A percentile compares a stretch with the other conserved stretches of the same genome.
Conservation (phyloP, 2,113 vertebrate species). For the Eidolon helvum region DNA sequence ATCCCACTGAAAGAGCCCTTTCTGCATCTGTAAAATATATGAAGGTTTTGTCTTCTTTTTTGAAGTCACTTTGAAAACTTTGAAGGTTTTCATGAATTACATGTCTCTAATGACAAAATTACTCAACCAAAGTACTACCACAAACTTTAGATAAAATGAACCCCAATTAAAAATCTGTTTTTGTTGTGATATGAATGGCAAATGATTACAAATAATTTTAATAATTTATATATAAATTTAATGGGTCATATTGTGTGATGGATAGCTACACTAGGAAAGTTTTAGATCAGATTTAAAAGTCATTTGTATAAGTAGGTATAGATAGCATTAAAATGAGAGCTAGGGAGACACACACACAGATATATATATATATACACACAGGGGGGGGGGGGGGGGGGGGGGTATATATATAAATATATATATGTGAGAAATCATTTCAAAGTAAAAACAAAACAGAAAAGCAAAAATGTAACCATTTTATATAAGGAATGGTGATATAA, state of each 20-base stretch:
- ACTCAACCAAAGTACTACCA: background rate
- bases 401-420: background rate
- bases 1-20: background rate
- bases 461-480: background rate
- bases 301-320: background rate
- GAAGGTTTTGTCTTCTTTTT: background rate
- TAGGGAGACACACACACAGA: background rate
- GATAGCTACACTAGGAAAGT: background rate
- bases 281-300: slow-evolving; percentile 1
- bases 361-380: no score
- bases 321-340: background rate
- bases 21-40: background rate
- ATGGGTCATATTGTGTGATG: background rate
- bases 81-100: background rate
- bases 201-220: background rate
- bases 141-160: background rate
- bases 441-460: background rate
- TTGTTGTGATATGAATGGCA: background rate
- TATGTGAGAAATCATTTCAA: background rate
- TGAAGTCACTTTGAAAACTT: background rate
- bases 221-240: background rate
- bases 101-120: background rate
- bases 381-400: no score
- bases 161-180: background rate
- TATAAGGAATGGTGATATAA: background rate